Base-by-base conservation (phyloP, 2,888 invertebrate species). In the Drymonia ruficornis region DNA sequence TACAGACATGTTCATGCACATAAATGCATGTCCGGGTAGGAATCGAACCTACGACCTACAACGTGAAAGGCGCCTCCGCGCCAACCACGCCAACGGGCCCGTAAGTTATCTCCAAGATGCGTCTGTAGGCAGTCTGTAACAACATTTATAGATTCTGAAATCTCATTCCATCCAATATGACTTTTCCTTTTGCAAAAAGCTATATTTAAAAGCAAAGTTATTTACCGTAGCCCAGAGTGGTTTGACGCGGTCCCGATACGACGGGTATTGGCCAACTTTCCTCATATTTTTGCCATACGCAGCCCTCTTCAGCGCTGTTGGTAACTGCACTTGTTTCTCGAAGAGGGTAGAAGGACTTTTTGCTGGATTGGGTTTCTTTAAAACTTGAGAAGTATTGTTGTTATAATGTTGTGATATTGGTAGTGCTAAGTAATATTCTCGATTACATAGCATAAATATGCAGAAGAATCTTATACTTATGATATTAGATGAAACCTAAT, bases 201-300 rank as follows among this genome's bases (percentile, higher is more conserved):
- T 38, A 38, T 18, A 42, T 42, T 42, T 42, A 42, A 18, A 42
- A 38, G 38, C 38, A 11, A 42, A 42, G 42, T 42, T 42, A 15
- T 38, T 38, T 38, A 11, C 18, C 5, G 42, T 5, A 11, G 18
- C 6, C 19, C 18, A 19, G 7, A 45, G 45, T 23, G 15, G 44
- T 44, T 23, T 12, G 44, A 44, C 38, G 53, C 59, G 53, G 66
- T 65, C 54, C 63, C 74, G 74, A 76, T 77, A 76, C 71, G 68
- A 57, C 55, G 66, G 76, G 18, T 79, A 83, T 82, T 83, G 81
- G 67, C 55, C 50, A 84, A 84, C 72, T 84, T 84, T 81, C 68
- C 78, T 81, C 81, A 83, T 83, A 83, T 81, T 83, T 81, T 75
- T 70, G 72, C 74, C 80, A 79, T 79, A 71, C 67, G 63, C 63